Evolutionary conservation across 2,888 invertebrate genomes (phyloP).

Genomic region (Mactromeris polynyma): DNA sequence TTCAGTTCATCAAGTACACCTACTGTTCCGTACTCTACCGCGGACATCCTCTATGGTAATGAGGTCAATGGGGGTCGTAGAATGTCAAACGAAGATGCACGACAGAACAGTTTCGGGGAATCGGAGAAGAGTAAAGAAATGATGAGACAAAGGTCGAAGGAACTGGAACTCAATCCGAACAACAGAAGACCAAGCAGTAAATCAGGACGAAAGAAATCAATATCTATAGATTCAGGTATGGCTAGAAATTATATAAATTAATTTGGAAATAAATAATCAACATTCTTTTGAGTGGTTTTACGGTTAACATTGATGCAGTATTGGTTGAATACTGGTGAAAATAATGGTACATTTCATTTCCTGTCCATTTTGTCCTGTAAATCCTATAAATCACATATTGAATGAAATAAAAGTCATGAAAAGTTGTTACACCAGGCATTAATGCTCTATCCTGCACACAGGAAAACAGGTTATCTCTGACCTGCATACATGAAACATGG

Average conservation of each 20-base stretch:
- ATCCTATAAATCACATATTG: too few relatives aligned
- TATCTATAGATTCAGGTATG: slow-evolving; percentile 75
- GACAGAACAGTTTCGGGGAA: slow-evolving; percentile 72
- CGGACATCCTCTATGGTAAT: slow-evolving; percentile 77
- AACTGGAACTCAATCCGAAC: slow-evolving; percentile 63
- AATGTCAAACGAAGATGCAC: slow-evolving; percentile 66
- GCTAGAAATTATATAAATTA: neutral
- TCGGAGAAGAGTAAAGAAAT: slow-evolving; percentile 65
- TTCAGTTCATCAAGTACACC: slow-evolving; percentile 78
- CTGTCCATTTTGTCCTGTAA: too few relatives aligned
- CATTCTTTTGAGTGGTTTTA: too few relatives aligned
- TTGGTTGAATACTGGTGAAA: too few relatives aligned
- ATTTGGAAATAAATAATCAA: neutral
- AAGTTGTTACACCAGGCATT: too few relatives aligned
- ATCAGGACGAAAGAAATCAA: slow-evolving; percentile 69
- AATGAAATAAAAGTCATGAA: too few relatives aligned
- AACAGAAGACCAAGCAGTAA: slow-evolving; percentile 68
- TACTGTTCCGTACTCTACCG: slow-evolving; percentile 77
- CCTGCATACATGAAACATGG: too few relatives aligned
- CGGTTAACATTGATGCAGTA: too few relatives aligned
- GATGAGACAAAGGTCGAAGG: slow-evolving; percentile 56
- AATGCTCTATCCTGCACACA: too few relatives aligned
- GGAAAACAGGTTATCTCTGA: too few relatives aligned
- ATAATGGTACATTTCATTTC: too few relatives aligned
- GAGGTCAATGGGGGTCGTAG: slow-evolving; percentile 69